A percentile compares a stretch with the other conserved stretches of the same genome.
These are phyloP conservation scores for Lytechinus variegatus DNA, from an alignment of 35 echinoderm and acorn worm genomes.

Conservation along the genomic window DNA sequence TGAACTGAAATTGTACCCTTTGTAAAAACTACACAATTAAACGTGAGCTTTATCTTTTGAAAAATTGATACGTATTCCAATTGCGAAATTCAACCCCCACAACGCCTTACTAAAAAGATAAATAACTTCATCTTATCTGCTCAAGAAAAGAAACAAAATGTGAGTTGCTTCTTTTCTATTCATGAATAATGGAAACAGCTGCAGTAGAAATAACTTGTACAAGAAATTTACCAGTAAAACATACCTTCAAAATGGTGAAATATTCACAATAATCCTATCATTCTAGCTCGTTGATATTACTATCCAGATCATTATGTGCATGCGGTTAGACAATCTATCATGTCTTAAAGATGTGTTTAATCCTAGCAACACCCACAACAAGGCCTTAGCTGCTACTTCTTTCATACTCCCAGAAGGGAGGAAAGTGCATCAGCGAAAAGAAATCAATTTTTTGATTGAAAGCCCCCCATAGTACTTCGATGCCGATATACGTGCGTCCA, in stretches of 20 bases:
- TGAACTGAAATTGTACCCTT: too few relatives aligned
- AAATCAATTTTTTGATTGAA: not conserved
- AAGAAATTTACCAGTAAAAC: not conserved
- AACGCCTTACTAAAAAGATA: too few relatives aligned
- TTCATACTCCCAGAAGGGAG: not conserved
- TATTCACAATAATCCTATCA: not conserved
- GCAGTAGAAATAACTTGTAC: too few relatives aligned
- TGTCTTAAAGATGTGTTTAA: not conserved
- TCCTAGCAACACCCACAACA: conserved; percentile 10
- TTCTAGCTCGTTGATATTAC: not conserved
- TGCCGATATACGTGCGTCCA: not conserved
- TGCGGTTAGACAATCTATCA: conserved; percentile 10
- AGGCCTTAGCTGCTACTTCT: not conserved
- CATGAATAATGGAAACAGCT: too few relatives aligned
- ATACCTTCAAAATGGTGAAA: not conserved
- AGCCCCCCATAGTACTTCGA: not conserved
- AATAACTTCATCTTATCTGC: too few relatives aligned
- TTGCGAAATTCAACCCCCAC: too few relatives aligned
- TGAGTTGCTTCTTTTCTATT: too few relatives aligned
- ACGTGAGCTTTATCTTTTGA: too few relatives aligned
- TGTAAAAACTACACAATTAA: too few relatives aligned
- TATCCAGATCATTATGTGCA: not conserved
- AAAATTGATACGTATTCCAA: too few relatives aligned
- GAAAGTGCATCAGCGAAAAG: not conserved
- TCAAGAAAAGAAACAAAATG: too few relatives aligned